A percentile compares a stretch with the other conserved stretches of the same genome.
Conservation (phyloP, 30 jellyfish, hydroid and myxozoan genomes). For the Aurelia aurita region DNA sequence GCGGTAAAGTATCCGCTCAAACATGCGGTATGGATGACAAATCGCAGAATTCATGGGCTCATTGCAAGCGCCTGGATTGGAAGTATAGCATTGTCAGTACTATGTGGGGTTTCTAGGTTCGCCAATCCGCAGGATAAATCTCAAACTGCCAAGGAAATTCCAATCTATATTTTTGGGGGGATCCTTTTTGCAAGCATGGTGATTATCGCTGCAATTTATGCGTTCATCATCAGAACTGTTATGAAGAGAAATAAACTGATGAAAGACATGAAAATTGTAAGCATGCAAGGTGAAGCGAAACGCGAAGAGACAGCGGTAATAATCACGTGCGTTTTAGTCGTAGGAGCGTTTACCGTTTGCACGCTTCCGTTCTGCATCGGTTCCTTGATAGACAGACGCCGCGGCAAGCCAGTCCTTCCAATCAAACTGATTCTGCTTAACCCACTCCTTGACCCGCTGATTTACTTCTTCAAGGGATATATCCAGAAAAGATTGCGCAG, state of each 20-base stretch:
- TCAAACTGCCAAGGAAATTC: neutral
- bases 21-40: constrained; percentile 53
- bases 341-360: neutral
- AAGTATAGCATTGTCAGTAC: constrained; percentile 19
- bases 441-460: neutral
- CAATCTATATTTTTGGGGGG: constrained; percentile 2
- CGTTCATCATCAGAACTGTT: constrained; percentile 2
- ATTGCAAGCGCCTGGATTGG: constrained; percentile 55
- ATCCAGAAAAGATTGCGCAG: neutral
- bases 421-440: neutral
- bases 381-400: neutral
- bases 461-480: neutral
- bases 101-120: constrained; percentile 12
- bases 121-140: neutral
- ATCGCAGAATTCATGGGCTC: constrained; percentile 1
- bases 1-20: constrained; percentile 54
- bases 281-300: no score
- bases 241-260: neutral
- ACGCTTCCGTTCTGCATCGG: neutral
- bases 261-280: neutral
- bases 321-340: neutral
- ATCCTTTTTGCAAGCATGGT: constrained; percentile 8
- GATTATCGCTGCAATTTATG: constrained; percentile 1
- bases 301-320: neutral
- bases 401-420: neutral